These are phyloP conservation scores for Tyto alba DNA, from an alignment of 2,113 vertebrate species.

Conservation along the genomic window DNA sequence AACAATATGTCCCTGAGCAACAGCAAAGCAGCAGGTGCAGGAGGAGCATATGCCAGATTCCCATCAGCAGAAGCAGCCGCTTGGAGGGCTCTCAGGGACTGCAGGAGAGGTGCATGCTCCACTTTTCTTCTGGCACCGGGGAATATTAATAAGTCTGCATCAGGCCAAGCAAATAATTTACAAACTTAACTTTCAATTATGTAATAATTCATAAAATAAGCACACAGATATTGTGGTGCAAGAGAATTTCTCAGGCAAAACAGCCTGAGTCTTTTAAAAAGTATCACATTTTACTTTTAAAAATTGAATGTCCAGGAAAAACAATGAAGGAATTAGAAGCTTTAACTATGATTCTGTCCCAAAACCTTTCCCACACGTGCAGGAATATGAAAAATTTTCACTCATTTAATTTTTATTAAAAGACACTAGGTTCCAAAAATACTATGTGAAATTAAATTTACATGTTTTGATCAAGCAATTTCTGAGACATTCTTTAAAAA, in stretches of 20 bases:
- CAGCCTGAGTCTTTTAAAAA: background rate
- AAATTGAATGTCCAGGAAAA: background rate
- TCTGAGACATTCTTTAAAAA: background rate
- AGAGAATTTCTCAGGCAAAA: background rate
- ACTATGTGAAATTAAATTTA: background rate
- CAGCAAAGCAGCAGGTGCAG: conserved; percentile 49
- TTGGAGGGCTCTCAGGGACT: background rate
- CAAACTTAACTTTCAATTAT: conserved; percentile 6
- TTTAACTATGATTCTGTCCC: background rate
- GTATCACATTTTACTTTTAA: background rate
- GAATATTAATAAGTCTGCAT: background rate
- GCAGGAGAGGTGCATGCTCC: background rate
- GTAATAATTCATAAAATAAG: background rate
- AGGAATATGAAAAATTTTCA: background rate
- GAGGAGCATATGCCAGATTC: conserved; percentile 23
- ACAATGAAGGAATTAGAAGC: background rate
- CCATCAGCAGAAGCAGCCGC: background rate
- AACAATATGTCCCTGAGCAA: conserved; percentile 2
- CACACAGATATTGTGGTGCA: background rate
- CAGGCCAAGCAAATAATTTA: background rate
- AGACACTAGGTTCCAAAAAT: background rate
- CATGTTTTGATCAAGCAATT: background rate
- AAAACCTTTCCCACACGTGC: background rate
- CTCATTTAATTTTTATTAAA: background rate
- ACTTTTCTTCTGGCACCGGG: background rate